A percentile compares a stretch with the other conserved stretches of the same genome.
Conservation (phyloP, 1,140 invertebrate species). For the Muscidifurax raptorellus region DNA sequence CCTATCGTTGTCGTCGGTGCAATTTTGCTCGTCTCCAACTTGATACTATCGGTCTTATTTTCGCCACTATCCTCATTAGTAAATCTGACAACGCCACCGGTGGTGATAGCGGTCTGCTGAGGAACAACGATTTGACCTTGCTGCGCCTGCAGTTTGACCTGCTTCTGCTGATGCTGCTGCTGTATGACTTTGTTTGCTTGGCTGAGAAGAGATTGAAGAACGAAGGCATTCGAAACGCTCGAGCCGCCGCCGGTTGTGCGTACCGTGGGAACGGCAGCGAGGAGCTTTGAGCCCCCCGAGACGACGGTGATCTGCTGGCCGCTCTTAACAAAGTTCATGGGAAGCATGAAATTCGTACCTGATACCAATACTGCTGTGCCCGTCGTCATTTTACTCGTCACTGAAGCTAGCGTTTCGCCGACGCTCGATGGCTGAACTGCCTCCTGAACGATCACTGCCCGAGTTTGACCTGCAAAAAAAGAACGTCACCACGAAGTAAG, state of each 20-base stretch:
- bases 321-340: conserved; percentile 82
- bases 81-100: conserved; percentile 56
- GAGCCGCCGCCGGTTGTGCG: conserved; percentile 66
- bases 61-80: conserved; percentile 52
- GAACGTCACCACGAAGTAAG: neutral
- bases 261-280: conserved; percentile 79
- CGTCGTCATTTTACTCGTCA: conserved; percentile 69
- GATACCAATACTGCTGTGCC: conserved; percentile 80
- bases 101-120: conserved; percentile 31
- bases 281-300: conserved; percentile 80
- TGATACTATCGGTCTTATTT: neutral
- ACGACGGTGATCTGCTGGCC: conserved; percentile 84
- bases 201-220: conserved; percentile 77
- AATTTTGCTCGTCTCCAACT: conserved; percentile 33
- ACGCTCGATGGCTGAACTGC: conserved; percentile 70
- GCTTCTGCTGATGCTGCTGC: conserved; percentile 67
- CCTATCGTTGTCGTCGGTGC: conserved; percentile 62
- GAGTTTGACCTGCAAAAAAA: conserved; percentile 60
- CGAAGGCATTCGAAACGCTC: conserved; percentile 72
- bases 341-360: conserved; percentile 81
- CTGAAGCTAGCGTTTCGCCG: conserved; percentile 74
- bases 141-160: conserved; percentile 67
- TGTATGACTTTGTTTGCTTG: conserved; percentile 75
- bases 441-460: conserved; percentile 76
- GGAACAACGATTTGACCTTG: conserved; percentile 61